Evolutionary conservation across 2,888 invertebrate genomes (phyloP).

Genomic region (Stenoptilia bipunctidactyla): DNA sequence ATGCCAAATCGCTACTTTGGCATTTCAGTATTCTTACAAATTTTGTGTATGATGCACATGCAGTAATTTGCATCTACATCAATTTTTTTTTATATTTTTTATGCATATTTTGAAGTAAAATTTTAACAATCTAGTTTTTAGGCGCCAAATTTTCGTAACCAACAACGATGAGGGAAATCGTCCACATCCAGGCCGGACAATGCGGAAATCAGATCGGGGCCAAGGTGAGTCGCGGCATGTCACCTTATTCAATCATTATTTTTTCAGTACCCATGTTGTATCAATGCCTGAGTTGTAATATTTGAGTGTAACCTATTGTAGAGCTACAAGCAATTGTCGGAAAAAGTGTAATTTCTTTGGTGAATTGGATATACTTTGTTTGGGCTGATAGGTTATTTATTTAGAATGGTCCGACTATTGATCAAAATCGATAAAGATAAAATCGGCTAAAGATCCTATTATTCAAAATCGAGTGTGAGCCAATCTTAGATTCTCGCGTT

Average conservation of each 20-base stretch:
- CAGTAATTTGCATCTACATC: constrained; percentile 2
- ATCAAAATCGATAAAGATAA: too few species aligned
- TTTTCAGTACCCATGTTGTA: background rate
- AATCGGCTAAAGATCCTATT: too few species aligned
- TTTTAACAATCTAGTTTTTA: constrained; percentile 25
- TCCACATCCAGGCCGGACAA: background rate
- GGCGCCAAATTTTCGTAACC: constrained; percentile 38
- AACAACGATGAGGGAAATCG: constrained; percentile 1
- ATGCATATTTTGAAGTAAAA: constrained; percentile 32
- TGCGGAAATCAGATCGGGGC: background rate
- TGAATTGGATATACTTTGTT: too few species aligned
- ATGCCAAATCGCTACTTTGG: background rate
- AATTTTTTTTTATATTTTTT: constrained; percentile 22
- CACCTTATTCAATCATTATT: too few species aligned
- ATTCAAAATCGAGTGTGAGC: too few species aligned
- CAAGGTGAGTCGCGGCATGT: background rate
- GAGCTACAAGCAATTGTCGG: too few species aligned
- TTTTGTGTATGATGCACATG: constrained; percentile 13
- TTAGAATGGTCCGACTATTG: too few species aligned
- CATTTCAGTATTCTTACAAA: constrained; percentile 7
- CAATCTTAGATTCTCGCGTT: too few species aligned
- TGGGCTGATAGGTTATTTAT: too few species aligned
- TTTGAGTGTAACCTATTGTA: too few species aligned
- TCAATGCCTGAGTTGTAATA: background rate
- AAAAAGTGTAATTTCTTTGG: too few species aligned